A percentile compares a stretch with the other conserved stretches of the same genome.
These are phyloP conservation scores for Eclectus roratus DNA, from an alignment of 2,113 vertebrate genomes.

Conservation along the genomic window DNA sequence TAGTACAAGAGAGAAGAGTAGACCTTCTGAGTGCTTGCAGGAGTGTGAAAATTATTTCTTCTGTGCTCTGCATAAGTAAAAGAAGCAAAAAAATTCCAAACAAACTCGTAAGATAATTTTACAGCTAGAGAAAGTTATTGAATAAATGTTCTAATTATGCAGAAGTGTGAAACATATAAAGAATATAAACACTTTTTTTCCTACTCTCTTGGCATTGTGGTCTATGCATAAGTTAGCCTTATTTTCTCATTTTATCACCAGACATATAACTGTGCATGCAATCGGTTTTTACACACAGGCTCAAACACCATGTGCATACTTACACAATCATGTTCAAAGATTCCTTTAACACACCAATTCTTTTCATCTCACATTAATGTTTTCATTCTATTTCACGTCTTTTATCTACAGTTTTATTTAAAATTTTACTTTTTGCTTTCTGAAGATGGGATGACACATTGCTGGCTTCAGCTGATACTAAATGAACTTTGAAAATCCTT, in stretches of 20 bases:
- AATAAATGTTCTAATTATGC: not conserved
- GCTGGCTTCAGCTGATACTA: not conserved
- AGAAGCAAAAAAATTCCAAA: not conserved
- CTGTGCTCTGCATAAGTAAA: not conserved
- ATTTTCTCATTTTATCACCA: not conserved
- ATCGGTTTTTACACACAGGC: not conserved
- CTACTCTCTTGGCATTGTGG: not conserved
- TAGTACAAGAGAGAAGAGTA: not conserved
- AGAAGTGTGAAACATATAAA: not conserved
- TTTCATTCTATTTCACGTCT: slow-evolving; percentile 15
- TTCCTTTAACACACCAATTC: not conserved
- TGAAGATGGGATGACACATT: slow-evolving; percentile 6
- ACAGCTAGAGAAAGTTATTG: not conserved
- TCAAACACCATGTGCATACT: not conserved
- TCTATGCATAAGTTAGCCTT: not conserved
- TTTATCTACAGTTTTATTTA: slow-evolving; percentile 51
- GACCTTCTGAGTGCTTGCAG: not conserved
- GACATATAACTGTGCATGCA: not conserved
- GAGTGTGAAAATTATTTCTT: not conserved
- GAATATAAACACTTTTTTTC: not conserved
- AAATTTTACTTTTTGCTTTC: slow-evolving; percentile 6
- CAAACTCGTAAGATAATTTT: not conserved
- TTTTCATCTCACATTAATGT: not conserved
- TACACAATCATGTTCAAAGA: not conserved
- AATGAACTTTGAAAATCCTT: slow-evolving; percentile 18